phyloP scores from a whole-genome alignment of 2,113 vertebrate species.

The Crocuta crocuta region DNA sequence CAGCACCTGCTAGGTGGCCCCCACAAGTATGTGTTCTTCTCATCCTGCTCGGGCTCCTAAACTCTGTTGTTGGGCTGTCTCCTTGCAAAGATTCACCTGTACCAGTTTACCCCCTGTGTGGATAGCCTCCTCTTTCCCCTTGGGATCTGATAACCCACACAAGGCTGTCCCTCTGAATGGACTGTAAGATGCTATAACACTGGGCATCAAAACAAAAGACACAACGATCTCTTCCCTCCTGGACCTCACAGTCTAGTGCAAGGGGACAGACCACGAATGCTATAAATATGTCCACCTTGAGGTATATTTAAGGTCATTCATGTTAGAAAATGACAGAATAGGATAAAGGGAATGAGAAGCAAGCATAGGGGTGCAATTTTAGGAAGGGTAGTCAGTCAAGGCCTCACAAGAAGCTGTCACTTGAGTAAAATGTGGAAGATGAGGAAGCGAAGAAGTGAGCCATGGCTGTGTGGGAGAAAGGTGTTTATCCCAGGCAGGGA shows the following conservation, averaged over 20 bases:
- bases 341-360: not conserved
- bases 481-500: not conserved
- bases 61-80: not conserved
- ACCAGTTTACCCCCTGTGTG: not conserved
- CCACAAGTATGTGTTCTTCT: not conserved
- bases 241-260: not conserved
- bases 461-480: not conserved
- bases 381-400: not conserved
- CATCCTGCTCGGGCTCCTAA: not conserved
- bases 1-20: not conserved
- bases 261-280: not conserved
- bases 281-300: not conserved
- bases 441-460: not conserved
- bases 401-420: not conserved
- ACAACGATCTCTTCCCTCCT: not conserved
- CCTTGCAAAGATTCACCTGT: not conserved
- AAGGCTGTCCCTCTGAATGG: not conserved
- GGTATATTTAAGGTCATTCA: not conserved
- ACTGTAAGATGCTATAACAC: not conserved
- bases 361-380: rapidly evolving
- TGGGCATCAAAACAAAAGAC: not conserved
- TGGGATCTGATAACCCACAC: not conserved
- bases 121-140: not conserved
- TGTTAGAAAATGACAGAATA: not conserved
- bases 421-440: not conserved